Evolutionary conservation across 2,113 vertebrate genomes (phyloP), one percentile per base, ranked within the genome.

Genomic region (Lampris megalopsis): DNA sequence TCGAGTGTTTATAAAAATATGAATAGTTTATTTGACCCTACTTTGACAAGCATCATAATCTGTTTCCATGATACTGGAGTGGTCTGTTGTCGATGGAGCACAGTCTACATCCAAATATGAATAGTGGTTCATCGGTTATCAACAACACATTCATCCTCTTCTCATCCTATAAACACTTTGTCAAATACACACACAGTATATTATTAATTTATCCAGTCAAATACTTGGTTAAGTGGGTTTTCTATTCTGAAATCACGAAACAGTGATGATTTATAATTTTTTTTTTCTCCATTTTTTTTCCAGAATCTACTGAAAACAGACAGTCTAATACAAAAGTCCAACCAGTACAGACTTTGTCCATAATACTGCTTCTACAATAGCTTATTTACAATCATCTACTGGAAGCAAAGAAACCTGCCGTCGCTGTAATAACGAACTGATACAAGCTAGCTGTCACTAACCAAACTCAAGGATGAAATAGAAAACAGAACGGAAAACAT

Each of bases 361-460:
- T 86, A 74, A 82, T 83, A 92, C 88, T 88, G 91, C 79, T 89
- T 88, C 92, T 93, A 93, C 74, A 88, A 91, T 87, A 95, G 94
- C 92, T 75, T 95, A 95, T 95, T 94, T 95, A 95, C 94, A 95
- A 86, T 92, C 76, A 11, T 88, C 92, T 93, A 92, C 72, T 87
- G 79, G 88, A 92, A 92, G 91, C 93, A 92, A 93, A 86, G 73
- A 45, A 92, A 87, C 53, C 80, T 63, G 75, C 83, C 82, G 75
- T 89, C 85, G 85, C 88, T 86, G 89, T 81, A 83, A 85, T 71
- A 88, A 91, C 79, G 79, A 91, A 92, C 80, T 77, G 65, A 83
- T 77, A 91, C 85, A 86, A 90, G 85, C 91, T 91, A 92, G 89
- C 85, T 83, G 74, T 89, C 85, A 92, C 89, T 80, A 86, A 92